Percentiles rank a stretch among this genome's conserved stretches.
These are phyloP conservation scores for Halocaridina rubra DNA, from an alignment of 2,888 invertebrate species.

Conservation along the genomic window DNA sequence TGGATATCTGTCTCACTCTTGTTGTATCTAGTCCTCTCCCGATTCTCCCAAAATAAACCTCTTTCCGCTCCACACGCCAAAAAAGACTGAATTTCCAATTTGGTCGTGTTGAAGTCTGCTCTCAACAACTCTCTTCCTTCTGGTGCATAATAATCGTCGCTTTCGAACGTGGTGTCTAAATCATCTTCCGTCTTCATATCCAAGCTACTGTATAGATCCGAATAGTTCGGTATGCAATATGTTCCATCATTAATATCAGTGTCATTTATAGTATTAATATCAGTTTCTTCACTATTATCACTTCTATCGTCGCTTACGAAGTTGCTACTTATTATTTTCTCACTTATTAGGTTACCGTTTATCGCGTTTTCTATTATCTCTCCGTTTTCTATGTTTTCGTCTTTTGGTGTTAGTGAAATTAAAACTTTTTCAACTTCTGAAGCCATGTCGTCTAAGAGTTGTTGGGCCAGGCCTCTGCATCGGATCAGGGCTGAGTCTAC, in stretches of 20 bases:
- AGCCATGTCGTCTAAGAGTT: conserved; percentile 17
- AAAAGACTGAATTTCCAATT: not conserved
- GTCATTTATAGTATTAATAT: not conserved
- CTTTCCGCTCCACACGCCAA: not conserved
- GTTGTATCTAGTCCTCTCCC: not conserved
- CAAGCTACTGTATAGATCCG: not conserved
- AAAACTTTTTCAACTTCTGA: not conserved
- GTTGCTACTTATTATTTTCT: not conserved
- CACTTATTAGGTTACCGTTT: no score
- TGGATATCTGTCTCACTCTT: not conserved
- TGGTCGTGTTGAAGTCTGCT: not conserved
- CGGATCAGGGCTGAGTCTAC: conserved; percentile 35
- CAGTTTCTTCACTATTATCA: not conserved
- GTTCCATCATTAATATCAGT: not conserved
- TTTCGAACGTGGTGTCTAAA: not conserved
- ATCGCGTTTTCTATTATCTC: no score
- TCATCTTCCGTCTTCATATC: not conserved
- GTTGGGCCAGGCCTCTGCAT: not conserved
- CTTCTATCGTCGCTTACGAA: not conserved
- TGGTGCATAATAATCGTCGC: not conserved
- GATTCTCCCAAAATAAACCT: no score
- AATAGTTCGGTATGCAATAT: no score
- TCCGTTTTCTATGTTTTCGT: not conserved
- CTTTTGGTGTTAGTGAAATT: not conserved
- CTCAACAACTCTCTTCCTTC: not conserved